Conservation (phyloP, 2,797 vertebrate genomes). For the Pteronotus mesoamericanus region DNA sequence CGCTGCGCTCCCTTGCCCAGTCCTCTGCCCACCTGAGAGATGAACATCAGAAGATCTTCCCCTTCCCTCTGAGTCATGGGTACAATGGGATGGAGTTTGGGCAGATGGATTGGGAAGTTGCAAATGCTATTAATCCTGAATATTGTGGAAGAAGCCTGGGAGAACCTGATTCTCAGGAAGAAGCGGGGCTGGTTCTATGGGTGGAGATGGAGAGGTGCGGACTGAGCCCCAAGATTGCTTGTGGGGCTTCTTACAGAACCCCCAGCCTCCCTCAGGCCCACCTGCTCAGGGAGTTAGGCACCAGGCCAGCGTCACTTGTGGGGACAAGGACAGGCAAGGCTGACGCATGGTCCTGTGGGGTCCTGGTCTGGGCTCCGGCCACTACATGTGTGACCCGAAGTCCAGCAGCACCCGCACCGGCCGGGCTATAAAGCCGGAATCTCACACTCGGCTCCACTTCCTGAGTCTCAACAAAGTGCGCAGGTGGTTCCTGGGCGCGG, state of each 20-base stretch:
- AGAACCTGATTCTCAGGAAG: neutral
- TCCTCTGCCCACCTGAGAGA: neutral
- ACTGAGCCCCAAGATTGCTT: neutral
- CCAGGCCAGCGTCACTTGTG: neutral
- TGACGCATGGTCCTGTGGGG: no score
- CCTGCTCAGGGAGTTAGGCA: neutral
- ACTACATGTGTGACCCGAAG: neutral
- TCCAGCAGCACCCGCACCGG: neutral
- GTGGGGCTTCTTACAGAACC: neutral
- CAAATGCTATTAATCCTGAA: neutral
- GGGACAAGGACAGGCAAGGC: neutral
- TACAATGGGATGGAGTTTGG: neutral
- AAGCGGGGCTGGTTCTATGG: neutral
- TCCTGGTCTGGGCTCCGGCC: neutral
- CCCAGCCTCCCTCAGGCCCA: neutral
- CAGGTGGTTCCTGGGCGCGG: neutral
- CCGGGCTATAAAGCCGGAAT: neutral
- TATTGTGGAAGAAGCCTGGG: neutral
- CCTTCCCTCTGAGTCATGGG: neutral
- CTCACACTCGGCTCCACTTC: accelerated
- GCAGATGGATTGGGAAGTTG: neutral
- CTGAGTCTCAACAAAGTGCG: neutral
- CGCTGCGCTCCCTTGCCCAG: neutral
- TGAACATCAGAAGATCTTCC: neutral
- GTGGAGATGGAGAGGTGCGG: neutral